Evolutionary conservation across 2,797 vertebrate genomes (phyloP), one percentile per base, ranked within the genome.

Genomic region (Mionectes olivaceus): DNA sequence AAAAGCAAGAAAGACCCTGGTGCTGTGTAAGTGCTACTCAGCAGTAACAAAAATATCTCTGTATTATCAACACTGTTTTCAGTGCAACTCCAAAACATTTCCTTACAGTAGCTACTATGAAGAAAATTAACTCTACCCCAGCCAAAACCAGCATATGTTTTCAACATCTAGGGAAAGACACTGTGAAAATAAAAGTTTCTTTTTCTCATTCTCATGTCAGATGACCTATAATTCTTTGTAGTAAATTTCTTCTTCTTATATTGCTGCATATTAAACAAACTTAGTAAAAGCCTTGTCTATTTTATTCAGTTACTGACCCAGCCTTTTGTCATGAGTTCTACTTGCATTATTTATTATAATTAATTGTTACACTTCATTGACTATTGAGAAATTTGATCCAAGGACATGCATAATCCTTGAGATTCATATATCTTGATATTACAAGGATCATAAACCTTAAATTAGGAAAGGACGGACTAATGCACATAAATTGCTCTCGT

Each of bases 371-470:
- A 95, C 96, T 97, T 97, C 96, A 89, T 88, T 96, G 93, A 91
- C 89, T 91, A 83, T 85, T 94, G 95, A 91, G 93, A 96, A 91
- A 89, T 95, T 83, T 84, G 83, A 94, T 90, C 90, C 97, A 97
- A 97, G 93, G 97, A 96, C 95, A 94, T 90, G 69, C 55, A 89
- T 82, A 92, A 94, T 94, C 94, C 87, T 96, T 95, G 93, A 94
- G 95, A 97, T 96, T 96, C 97, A 97, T 95, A 81, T 95, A 97
- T 97, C 94, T 97, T 95, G 87, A 93, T 93, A 96, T 97, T 97
- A 94, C 95, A 98, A 97, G 97, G 95, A 93, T 95, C 98, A 98
- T 98, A 98, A 98, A 98, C 93, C 56, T 89, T 97, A 97, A 98
- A 96, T 96, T 96, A 97, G 75, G 87, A 95, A 96, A 96, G 89